Evolutionary conservation across 2,888 invertebrate genomes (phyloP).

Genomic region (Epinotia ramella): DNA sequence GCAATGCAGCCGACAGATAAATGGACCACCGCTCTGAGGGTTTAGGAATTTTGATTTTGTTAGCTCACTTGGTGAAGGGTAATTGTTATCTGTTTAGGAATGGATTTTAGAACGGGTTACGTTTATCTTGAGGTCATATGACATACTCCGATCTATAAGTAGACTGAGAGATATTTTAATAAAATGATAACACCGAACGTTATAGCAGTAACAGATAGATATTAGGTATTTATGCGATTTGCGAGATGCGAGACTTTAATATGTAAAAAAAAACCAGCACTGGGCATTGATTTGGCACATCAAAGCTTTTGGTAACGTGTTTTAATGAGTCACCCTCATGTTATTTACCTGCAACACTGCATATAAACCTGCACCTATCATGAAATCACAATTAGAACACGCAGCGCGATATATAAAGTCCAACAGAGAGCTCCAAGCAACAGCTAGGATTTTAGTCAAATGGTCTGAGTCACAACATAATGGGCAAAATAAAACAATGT

Average conservation of each 20-base stretch:
- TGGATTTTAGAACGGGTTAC: conserved; percentile 16
- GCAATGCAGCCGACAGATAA: conserved; percentile 36
- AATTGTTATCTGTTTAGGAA: conserved; percentile 38
- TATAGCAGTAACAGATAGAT: no score
- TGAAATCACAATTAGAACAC: no score
- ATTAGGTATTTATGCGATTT: no score
- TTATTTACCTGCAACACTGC: no score
- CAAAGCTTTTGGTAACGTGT: no score
- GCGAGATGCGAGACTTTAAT: no score
- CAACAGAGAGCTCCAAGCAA: neutral
- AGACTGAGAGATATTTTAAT: neutral
- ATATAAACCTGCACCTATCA: no score
- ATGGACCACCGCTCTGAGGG: conserved; percentile 45
- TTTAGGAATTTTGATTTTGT: conserved; percentile 44
- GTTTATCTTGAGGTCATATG: conserved; percentile 12
- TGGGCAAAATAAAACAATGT: neutral
- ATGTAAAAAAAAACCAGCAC: no score
- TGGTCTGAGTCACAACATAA: neutral
- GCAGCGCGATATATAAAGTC: neutral
- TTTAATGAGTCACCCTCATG: no score
- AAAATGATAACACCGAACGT: no score
- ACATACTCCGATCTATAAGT: neutral
- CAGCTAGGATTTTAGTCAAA: neutral
- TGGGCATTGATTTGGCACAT: no score
- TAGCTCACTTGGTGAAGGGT: conserved; percentile 38